Evolutionary conservation across 1,140 invertebrate genomes (phyloP).

Genomic region (Diorhabda elongata): DNA sequence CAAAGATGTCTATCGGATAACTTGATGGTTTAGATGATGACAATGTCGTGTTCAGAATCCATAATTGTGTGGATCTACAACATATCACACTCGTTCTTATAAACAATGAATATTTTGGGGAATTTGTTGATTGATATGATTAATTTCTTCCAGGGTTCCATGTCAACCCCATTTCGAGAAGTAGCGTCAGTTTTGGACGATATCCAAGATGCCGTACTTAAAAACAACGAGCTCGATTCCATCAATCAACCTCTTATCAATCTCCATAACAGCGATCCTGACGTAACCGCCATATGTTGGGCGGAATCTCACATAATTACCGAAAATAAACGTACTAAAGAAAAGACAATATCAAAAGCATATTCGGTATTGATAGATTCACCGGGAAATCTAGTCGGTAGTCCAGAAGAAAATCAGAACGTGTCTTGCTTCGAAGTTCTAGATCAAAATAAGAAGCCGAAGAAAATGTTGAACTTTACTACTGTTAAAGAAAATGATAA

Average conservation of each 20-base stretch:
- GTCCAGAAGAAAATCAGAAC: conserved; percentile 1
- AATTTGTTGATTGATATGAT: too few relatives aligned
- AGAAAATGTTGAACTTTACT: conserved; percentile 12
- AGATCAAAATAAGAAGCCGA: not conserved
- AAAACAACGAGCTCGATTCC: not conserved
- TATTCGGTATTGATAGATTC: conserved; percentile 8
- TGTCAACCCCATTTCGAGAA: not conserved
- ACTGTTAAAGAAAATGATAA: conserved; percentile 7
- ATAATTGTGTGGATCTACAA: too few relatives aligned
- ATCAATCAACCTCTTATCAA: not conserved
- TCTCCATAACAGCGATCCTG: not conserved
- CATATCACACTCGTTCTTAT: too few relatives aligned
- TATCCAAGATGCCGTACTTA: not conserved
- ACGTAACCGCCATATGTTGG: conserved; percentile 10
- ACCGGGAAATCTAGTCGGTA: not conserved
- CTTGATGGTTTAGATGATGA: too few relatives aligned
- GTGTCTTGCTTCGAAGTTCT: conserved; percentile 7
- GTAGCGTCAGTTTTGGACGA: not conserved
- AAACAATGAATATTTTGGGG: too few relatives aligned
- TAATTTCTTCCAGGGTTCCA: not conserved
- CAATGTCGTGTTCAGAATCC: too few relatives aligned
- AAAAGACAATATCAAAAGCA: conserved; percentile 1
- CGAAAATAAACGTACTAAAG: conserved; percentile 10
- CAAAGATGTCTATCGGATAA: too few relatives aligned
- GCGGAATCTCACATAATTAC: conserved; percentile 12